Evolutionary conservation across 2,888 invertebrate genomes (phyloP).

Genomic region (Pherbina coryleti): DNA sequence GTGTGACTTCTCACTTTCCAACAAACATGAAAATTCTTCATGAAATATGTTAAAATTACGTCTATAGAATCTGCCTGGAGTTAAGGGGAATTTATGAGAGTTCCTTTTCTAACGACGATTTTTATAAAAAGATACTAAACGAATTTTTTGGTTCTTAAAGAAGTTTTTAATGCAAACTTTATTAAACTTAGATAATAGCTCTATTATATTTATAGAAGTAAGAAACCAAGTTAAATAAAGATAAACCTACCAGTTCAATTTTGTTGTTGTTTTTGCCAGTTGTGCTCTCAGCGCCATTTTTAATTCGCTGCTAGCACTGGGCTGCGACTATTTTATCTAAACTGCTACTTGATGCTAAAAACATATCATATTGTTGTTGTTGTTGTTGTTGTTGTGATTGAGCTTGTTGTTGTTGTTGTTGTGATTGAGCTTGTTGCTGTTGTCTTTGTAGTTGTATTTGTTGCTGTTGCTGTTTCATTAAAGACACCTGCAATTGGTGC

Average conservation of each 20-base stretch:
- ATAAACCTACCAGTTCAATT: constrained; percentile 9
- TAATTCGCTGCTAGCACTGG: background rate
- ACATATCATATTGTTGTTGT: constrained; percentile 13
- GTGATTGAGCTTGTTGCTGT: constrained; percentile 9
- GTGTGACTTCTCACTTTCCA: too few species aligned
- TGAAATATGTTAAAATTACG: too few species aligned
- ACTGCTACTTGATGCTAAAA: constrained; percentile 15
- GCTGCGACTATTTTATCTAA: background rate
- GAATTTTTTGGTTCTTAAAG: too few species aligned
- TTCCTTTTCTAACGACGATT: too few species aligned
- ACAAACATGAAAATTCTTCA: too few species aligned
- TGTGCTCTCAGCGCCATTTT: background rate
- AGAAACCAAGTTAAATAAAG: too few species aligned
- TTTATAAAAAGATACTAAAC: too few species aligned
- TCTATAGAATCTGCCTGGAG: too few species aligned
- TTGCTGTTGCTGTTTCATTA: constrained; percentile 39
- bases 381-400: constrained; percentile 1
- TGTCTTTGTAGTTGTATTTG: constrained; percentile 33
- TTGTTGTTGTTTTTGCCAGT: background rate
- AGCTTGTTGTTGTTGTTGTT: constrained; percentile 21
- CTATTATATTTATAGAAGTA: too few species aligned
- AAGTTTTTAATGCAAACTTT: too few species aligned
- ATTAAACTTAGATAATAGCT: too few species aligned
- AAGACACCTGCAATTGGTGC: constrained; percentile 47
- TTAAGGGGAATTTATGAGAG: too few species aligned